Base-by-base conservation (phyloP, 2,888 invertebrate species). In the Apodemia zela region DNA sequence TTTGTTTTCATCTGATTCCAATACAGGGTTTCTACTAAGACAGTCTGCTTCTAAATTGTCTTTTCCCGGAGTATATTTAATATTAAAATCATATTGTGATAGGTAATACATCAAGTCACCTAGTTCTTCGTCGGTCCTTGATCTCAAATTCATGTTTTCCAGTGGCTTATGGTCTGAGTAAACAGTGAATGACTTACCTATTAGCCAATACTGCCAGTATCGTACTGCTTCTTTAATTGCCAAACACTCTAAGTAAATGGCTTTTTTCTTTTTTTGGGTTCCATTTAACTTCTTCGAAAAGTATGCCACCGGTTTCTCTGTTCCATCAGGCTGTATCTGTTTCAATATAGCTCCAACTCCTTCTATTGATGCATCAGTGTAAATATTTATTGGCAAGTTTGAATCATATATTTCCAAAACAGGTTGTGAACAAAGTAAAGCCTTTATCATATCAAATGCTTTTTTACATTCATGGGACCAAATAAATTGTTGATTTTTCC, bases 401-500 rank as follows among this genome's bases (percentile, higher is more conserved):
- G 42, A n/a, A 47, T 60, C 47, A 45, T 25, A 60, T 38, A 60
- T 60, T 60, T 60, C 60, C 29, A 45, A 21, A 25, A 60, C n/a
- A 15, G 45, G 60, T 47, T 60, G 21, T 38, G 60, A 60, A 47
- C 60, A 60, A 25, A 47, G 25, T 15, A 47, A 15, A 4, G n/a
- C 42, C 21, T 45, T 60, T 60, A 60, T 60, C 25, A 8, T 25
- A 8, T 60, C 21, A 60, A 60, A 60, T 47, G 60, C 45, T 47
- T 60, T 42, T 45, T 47, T 13, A n/a, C 60, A 60, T 45, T 60
- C 38, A 11, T 60, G 38, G 13, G 60, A 60, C 47, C n/a, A 60
- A 45, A 60, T 25, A 29, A 45, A 59, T 29, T 60, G 18, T 45
- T 60, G 15, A 60, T 60, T 60, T 60, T 60, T 60, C 13, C 60